These are phyloP conservation scores for Campoletis raptor DNA, from an alignment of 2,888 invertebrate genomes.

Conservation along the genomic window DNA sequence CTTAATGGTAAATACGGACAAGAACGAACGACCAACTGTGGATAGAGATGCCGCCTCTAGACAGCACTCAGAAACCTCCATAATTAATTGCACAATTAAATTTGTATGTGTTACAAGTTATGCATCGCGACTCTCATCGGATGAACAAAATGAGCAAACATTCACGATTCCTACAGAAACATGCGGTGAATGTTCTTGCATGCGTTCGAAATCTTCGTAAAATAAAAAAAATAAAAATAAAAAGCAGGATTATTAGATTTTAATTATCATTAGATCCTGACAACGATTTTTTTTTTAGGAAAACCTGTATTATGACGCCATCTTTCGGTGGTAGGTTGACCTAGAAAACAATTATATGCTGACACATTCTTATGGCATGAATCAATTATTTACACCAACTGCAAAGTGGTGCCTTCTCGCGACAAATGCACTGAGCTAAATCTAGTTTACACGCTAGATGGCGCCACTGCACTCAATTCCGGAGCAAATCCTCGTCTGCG, in stretches of 20 bases:
- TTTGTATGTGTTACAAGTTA: not conserved
- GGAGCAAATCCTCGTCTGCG: not conserved
- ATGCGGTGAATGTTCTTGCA: not conserved
- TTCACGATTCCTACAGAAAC: not conserved
- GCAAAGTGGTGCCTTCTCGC: not conserved
- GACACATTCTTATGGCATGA: not conserved
- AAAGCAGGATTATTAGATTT: constrained; percentile 27
- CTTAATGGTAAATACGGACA: constrained; percentile 56
- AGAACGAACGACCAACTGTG: constrained; percentile 62
- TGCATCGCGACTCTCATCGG: not conserved
- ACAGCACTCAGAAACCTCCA: not conserved
- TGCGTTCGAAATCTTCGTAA: not conserved
- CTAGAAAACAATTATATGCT: not conserved
- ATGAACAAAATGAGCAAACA: not conserved
- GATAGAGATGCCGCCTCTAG: constrained; percentile 47
- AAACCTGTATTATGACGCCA: constrained; percentile 34
- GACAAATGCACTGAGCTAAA: not conserved
- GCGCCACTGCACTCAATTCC: not conserved
- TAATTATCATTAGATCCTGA: no score
- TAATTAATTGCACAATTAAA: constrained; percentile 27
- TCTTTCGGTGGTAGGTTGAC: constrained; percentile 18
- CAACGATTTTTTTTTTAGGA: not conserved
- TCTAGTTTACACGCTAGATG: not conserved
- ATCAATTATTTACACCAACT: not conserved
- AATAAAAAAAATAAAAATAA: not conserved